Conservation (phyloP, 1,140 invertebrate species). For the Scaptomyza pallida region DNA sequence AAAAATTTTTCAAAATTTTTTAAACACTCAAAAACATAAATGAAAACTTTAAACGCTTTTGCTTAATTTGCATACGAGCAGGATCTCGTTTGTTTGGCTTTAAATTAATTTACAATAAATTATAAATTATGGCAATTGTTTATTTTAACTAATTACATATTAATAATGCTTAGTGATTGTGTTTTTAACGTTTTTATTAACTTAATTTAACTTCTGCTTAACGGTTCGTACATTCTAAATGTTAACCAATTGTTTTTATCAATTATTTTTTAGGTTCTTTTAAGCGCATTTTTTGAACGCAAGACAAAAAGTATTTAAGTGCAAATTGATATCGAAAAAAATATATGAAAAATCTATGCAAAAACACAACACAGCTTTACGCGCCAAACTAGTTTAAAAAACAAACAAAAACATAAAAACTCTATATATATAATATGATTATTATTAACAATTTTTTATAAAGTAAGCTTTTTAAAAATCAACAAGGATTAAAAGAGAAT, state of each 20-base stretch:
- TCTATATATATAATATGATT: slow-evolving; percentile 6
- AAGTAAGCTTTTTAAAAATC: slow-evolving; percentile 45
- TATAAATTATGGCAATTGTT: slow-evolving; percentile 60
- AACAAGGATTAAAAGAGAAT: slow-evolving; percentile 21
- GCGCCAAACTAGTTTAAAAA: slow-evolving; percentile 81
- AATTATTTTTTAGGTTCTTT: slow-evolving; percentile 76
- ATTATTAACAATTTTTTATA: slow-evolving; percentile 38
- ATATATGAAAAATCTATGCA: slow-evolving; percentile 60
- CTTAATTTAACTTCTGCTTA: slow-evolving; percentile 60
- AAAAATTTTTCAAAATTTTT: slow-evolving; percentile 63
- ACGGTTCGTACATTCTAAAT: slow-evolving; percentile 68
- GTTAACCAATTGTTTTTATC: slow-evolving; percentile 66
- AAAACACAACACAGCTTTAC: slow-evolving; percentile 80
- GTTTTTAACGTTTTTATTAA: slow-evolving; percentile 24
- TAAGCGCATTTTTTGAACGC: slow-evolving; percentile 71
- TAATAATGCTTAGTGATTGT: slow-evolving; percentile 47
- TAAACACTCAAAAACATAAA: slow-evolving; percentile 50
- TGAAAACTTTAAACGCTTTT: slow-evolving; percentile 50
- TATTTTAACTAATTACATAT: slow-evolving; percentile 66
- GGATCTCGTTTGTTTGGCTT: slow-evolving; percentile 83
- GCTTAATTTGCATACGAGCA: slow-evolving; percentile 78
- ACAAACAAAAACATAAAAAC: slow-evolving; percentile 44
- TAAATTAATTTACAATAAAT: slow-evolving; percentile 61
- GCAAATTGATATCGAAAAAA: slow-evolving; percentile 55
- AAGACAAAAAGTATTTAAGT: slow-evolving; percentile 77